Conservation (phyloP, 1,140 invertebrate species). For the Carcinoscorpius rotundicauda region DNA sequence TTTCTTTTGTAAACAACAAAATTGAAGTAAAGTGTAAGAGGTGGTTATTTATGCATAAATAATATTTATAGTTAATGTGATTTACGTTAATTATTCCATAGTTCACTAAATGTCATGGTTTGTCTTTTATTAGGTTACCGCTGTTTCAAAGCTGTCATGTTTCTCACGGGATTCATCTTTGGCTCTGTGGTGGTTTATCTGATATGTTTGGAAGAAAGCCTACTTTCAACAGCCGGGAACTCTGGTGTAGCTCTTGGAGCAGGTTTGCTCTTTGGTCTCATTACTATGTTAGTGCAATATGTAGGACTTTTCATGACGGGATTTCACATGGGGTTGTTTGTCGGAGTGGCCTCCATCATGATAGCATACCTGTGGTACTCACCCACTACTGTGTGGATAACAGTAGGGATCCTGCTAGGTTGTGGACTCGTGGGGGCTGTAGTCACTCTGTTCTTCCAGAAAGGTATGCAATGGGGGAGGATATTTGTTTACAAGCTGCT, state of each 20-base stretch:
- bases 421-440: constrained; percentile 54
- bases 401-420: constrained; percentile 50
- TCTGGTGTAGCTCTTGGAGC: constrained; percentile 57
- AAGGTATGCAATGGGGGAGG: constrained; percentile 17
- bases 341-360: constrained; percentile 45
- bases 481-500: too few relatives aligned
- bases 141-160: constrained; percentile 80
- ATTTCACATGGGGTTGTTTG: constrained; percentile 59
- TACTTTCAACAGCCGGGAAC: constrained; percentile 59
- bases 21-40: too few relatives aligned
- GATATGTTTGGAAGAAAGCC: constrained; percentile 59
- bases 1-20: too few relatives aligned
- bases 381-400: constrained; percentile 48
- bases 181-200: constrained; percentile 60
- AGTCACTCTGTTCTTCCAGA: constrained; percentile 46
- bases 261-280: constrained; percentile 60
- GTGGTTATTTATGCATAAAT: too few relatives aligned
- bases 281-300: constrained; percentile 65
- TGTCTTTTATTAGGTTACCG: constrained; percentile 57
- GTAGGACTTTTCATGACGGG: constrained; percentile 70
- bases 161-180: constrained; percentile 74
- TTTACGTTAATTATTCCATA: constrained; percentile 2
- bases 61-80: background rate
- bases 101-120: constrained; percentile 12
- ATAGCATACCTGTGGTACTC: constrained; percentile 33